Base-by-base conservation (phyloP, 2,797 vertebrate genomes). In the Tarsius wallacei region DNA sequence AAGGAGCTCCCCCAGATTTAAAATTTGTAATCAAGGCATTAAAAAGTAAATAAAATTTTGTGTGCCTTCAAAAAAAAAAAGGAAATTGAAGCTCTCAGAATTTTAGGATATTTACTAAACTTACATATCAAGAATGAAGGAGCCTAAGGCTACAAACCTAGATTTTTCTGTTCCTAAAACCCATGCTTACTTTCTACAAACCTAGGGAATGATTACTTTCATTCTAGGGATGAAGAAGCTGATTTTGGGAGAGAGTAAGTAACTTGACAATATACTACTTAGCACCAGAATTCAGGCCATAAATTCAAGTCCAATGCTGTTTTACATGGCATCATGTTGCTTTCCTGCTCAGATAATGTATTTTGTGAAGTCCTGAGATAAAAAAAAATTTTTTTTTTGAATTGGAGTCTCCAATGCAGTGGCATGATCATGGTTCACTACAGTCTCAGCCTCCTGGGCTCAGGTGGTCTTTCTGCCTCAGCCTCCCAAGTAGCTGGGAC, bases 341-440 rank as follows among this genome's bases (percentile, higher is more conserved):
- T 95, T 91, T 91, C 42, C 31, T 94, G 57, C 21, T 70, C 71
- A 89, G 68, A 82, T 90, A 78, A 85, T 66, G 12, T 59, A 87
- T 82, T 95, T 80, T 77, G 76, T 64, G 83, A 74, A 55, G 28
- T 47, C 74, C 24, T 42, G 42, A 42, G 42, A 42, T 42, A 42
- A 42, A 42, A 42, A n/a, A n/a, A n/a, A n/a, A n/a, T 42, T 42
- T 42, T 42, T 42, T 42, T 42, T 42, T 5, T 42, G 42, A 42
- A 42, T 42, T 42, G 42, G 42, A 42, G 4, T 42, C 4, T 42
- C 42, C 42, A 42, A 42, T 42, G 42, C 42, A 42, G 4, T 42
- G 42, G 42, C 7, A 6, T 42, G 4, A 42, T 42, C 42, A 42
- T 42, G 42, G 42, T 42, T 42, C 42, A 42, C 42, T 5, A 42